phyloP scores from a whole-genome alignment of 2,113 vertebrate species.

The Vimba vimba region DNA sequence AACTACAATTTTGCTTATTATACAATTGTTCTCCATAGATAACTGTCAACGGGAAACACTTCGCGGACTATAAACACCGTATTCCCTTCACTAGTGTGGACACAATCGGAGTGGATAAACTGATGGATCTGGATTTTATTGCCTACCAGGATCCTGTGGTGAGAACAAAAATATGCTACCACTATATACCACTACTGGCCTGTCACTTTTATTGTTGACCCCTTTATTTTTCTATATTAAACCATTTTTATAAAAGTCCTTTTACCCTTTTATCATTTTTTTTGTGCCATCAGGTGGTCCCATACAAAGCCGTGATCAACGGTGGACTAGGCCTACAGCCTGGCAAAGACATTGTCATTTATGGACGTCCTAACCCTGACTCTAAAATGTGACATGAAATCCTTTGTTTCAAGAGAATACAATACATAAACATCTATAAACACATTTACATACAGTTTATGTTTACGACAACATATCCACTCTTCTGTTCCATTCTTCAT shows the following conservation, averaged over 20 bases:
- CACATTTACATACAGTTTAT: not conserved
- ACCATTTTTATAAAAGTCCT: not conserved
- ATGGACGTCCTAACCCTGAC: not conserved
- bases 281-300: conserved; percentile 56
- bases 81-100: conserved; percentile 62
- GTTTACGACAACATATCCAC: not conserved
- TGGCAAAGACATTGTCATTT: not conserved
- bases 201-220: not conserved
- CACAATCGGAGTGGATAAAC: conserved; percentile 54
- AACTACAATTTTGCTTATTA: not conserved
- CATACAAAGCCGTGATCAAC: conserved; percentile 61
- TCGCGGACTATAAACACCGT: conserved; percentile 65
- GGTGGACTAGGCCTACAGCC: conserved; percentile 67
- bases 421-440: not conserved
- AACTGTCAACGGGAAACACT: conserved; percentile 62
- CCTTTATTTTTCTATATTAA: not conserved
- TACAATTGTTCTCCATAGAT: conserved; percentile 60
- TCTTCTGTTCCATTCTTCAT: not conserved
- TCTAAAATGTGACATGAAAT: not conserved
- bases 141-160: conserved; percentile 44
- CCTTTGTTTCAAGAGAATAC: not conserved
- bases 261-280: not conserved
- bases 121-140: conserved; percentile 58
- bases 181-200: not conserved
- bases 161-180: not conserved